These are phyloP conservation scores for Eurypyga helias DNA, from an alignment of 2,113 vertebrate genomes.

Conservation along the genomic window DNA sequence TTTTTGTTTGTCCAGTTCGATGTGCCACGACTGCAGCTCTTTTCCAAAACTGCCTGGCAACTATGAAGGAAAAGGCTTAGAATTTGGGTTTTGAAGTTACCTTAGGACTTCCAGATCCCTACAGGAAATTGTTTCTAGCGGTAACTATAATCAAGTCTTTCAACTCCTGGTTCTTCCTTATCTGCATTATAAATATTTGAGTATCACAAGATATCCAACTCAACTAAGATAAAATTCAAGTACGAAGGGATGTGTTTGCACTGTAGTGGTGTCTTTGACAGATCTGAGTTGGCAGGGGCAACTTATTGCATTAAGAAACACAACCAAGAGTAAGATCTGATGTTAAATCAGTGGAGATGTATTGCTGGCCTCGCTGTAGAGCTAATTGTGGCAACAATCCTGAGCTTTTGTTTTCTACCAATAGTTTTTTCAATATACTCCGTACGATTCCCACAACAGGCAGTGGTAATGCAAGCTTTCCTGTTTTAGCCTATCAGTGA, in stretches of 20 bases:
- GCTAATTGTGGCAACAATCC: neutral
- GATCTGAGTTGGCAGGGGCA: neutral
- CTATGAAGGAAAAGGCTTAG: neutral
- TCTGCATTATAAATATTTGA: neutral
- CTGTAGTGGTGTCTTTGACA: neutral
- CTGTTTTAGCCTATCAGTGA: neutral
- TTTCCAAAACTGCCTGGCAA: constrained; percentile 10
- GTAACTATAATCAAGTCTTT: neutral
- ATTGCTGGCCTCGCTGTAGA: neutral
- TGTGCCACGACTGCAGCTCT: neutral
- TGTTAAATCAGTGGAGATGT: neutral
- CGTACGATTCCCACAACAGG: neutral
- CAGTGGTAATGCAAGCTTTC: neutral
- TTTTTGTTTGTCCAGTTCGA: neutral
- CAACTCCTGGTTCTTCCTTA: neutral
- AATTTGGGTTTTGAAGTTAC: neutral
- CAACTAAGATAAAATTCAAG: neutral
- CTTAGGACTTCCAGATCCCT: neutral
- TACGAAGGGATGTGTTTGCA: neutral
- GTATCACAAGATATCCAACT: neutral
- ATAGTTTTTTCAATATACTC: neutral
- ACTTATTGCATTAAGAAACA: neutral
- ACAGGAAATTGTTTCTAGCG: neutral
- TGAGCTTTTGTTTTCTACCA: neutral
- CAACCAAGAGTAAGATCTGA: accelerated